These are phyloP conservation scores for Panagrolaimus sp. DNA, from an alignment of 1,140 invertebrate species.

Conservation along the genomic window DNA sequence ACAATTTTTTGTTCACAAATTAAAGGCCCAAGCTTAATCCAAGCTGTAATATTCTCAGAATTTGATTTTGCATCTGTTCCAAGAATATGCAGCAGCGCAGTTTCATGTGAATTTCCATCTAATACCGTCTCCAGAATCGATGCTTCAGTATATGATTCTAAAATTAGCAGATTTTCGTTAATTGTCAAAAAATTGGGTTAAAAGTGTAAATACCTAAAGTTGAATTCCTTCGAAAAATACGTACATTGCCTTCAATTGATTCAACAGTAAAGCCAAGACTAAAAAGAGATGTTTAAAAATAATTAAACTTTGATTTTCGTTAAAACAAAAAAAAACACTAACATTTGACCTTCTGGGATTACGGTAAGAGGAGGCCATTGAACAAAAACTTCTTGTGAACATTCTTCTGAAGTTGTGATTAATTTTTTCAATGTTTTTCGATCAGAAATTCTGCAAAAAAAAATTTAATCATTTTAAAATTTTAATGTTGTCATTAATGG, in stretches of 20 bases:
- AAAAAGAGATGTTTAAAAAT: neutral
- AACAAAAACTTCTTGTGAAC: neutral
- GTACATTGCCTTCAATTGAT: neutral
- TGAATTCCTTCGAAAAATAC: conserved; percentile 1
- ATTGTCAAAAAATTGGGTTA: neutral
- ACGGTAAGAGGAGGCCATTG: neutral
- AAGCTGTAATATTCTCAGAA: neutral
- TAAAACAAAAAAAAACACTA: too few relatives aligned
- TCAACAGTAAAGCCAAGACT: conserved; percentile 5
- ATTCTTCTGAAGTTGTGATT: neutral
- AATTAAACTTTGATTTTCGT: neutral
- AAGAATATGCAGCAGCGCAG: neutral
- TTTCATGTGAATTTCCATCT: neutral
- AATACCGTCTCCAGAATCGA: neutral
- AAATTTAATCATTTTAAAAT: too few relatives aligned
- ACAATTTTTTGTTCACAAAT: conserved; percentile 8
- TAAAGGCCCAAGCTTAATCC: neutral
- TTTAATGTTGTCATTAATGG: neutral
- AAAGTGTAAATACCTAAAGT: neutral
- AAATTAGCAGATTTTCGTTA: neutral
- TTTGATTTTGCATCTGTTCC: neutral
- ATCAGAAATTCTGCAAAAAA: conserved; percentile 1
- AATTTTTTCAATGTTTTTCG: neutral
- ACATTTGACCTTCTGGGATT: too few relatives aligned
- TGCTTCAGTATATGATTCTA: conserved; percentile 1